Evolutionary conservation across 2,888 invertebrate species (phyloP), one percentile per base, ranked within the genome.

Genomic region (Onchidella celtica): DNA sequence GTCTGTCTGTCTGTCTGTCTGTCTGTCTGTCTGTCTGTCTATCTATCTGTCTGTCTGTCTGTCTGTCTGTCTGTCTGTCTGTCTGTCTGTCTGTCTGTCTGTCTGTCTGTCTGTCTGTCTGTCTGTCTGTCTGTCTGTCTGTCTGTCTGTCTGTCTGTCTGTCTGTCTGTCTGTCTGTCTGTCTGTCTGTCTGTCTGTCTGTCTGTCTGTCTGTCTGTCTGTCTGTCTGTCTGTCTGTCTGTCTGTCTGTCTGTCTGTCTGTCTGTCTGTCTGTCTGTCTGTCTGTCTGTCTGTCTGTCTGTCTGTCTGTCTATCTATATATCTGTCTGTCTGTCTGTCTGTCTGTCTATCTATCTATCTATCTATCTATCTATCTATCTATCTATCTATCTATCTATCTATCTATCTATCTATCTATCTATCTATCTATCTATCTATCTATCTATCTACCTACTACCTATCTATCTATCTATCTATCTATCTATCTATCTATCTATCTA

Each of bases 251-350:
- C 32, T 29, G 6, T 65, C 65, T 65, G 6, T 29, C 32, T 65
- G n/a, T 65, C 9, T 6, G 6, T 27, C 65, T 29, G 27, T 72
- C 70, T 72, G 47, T 72, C 70, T 72, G 47, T 72, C 73, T 57
- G 32, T 59, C 73, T 73, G 57, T 73, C 73, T 57, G 57, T 73
- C 73, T 73, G 29, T 73, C 73, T 73, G 29, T 73, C 59, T 73
- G 57, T 59, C 57, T 73, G 57, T 55, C 59, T 55, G 57, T 73
- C 57, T 73, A 6, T 73, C 57, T 73, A 2, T 73, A 9, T 65
- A 3, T 47, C 17, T 17, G 6, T 47, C 47, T 47, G 47, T 47
- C 17, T 11, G 47, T 6, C 6, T 47, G 47, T 47, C 17, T 6
- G 17, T 11, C 6, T 47, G 47, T 47, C 47, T 47, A 47, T 47